phyloP scores from a whole-genome alignment of 2,888 invertebrate species.

The Belgica antarctica region DNA sequence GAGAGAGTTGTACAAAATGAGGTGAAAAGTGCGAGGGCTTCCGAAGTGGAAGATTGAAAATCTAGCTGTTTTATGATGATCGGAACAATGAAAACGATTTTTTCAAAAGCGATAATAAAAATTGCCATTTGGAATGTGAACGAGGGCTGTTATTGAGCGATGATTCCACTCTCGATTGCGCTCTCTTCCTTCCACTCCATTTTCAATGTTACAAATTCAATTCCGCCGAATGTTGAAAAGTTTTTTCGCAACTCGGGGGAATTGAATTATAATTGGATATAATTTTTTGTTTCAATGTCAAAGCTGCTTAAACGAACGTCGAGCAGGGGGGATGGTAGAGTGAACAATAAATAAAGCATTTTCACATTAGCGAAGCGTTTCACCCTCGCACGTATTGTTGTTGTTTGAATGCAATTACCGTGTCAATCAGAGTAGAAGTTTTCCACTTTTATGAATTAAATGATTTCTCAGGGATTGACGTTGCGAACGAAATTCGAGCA shows the following conservation, averaged over 20 bases:
- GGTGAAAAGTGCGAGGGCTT: not conserved
- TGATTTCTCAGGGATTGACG: not conserved
- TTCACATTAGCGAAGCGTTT: not conserved
- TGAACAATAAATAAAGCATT: not conserved
- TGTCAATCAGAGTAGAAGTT: not conserved
- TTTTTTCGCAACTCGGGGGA: conserved; percentile 21
- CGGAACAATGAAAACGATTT: not conserved
- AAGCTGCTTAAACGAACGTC: conserved; percentile 26
- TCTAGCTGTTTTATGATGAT: conserved; percentile 11
- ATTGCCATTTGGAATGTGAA: conserved; percentile 11
- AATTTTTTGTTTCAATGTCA: conserved; percentile 27
- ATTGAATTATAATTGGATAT: conserved; percentile 39
- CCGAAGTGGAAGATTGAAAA: conserved; percentile 7
- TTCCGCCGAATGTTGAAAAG: not conserved
- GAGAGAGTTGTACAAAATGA: conserved; percentile 8
- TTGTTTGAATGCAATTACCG: conserved; percentile 1
- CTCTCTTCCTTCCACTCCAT: not conserved
- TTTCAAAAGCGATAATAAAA: conserved; percentile 20
- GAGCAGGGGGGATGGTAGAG: not conserved
- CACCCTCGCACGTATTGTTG: not conserved
- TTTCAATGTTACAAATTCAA: conserved; percentile 13
- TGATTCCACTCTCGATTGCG: not conserved
- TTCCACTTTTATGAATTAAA: not conserved
- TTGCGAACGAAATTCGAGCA: too few species aligned
- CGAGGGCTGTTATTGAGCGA: conserved; percentile 8